Evolutionary conservation across 1,140 invertebrate genomes (phyloP).

Genomic region (Drosophila arizonae): DNA sequence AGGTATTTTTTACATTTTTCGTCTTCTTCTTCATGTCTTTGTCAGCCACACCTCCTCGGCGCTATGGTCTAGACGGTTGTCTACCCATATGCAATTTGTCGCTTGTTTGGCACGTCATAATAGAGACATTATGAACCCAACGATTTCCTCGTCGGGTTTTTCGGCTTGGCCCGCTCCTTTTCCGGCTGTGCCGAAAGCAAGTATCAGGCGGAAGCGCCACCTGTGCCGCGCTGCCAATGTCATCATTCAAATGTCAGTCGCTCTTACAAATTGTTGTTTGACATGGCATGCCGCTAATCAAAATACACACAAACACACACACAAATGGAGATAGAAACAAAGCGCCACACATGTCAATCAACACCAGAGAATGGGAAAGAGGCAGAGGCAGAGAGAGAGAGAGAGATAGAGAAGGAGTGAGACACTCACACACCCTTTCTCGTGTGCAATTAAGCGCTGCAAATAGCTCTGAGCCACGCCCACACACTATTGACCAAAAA

Average conservation of each 20-base stretch:
- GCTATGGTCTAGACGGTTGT: conserved; percentile 18
- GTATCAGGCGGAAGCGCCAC: conserved; percentile 67
- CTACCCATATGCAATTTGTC: conserved; percentile 58
- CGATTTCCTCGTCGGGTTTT: background rate
- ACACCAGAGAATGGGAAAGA: conserved; percentile 15
- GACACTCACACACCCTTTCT: conserved; percentile 7
- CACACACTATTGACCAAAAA: conserved; percentile 29
- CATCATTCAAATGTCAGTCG: conserved; percentile 77
- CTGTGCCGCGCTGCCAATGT: conserved; percentile 61
- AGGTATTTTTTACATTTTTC: background rate
- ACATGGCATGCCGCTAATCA: conserved; percentile 79
- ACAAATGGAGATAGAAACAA: conserved; percentile 4
- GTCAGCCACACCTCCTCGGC: conserved; percentile 22
- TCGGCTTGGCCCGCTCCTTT: background rate
- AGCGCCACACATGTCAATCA: conserved; percentile 36
- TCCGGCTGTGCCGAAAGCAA: conserved; percentile 41
- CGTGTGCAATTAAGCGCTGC: conserved; percentile 53
- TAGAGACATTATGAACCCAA: conserved; percentile 59
- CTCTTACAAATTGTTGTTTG: conserved; percentile 75
- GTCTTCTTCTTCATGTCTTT: background rate
- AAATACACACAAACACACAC: conserved; percentile 47
- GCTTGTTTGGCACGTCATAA: conserved; percentile 73
- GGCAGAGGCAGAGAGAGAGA: too few relatives aligned
- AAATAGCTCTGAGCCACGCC: conserved; percentile 31
- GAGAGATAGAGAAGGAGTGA: too few relatives aligned